Evolutionary conservation across 2,888 invertebrate genomes (phyloP).

Genomic region (Theristus sp.): DNA sequence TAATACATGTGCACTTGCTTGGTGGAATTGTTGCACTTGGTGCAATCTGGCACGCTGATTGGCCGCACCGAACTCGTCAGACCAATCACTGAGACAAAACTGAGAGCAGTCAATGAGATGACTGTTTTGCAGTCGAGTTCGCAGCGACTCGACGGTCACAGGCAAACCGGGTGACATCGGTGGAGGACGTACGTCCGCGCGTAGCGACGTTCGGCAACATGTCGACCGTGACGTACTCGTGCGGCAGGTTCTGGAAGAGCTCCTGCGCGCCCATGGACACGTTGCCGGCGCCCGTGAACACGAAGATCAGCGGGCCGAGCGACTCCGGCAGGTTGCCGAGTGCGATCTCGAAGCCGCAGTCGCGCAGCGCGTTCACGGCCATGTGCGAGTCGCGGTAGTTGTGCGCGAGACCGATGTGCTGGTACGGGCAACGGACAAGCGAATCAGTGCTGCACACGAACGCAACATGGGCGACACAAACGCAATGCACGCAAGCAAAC

Average conservation of each 20-base stretch:
- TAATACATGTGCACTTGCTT: too few species aligned
- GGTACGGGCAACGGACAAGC: too few species aligned
- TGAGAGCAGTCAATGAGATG: too few species aligned
- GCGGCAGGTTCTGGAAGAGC: constrained; percentile 82
- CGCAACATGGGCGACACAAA: too few species aligned
- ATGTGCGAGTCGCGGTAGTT: constrained; percentile 94
- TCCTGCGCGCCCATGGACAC: constrained; percentile 53
- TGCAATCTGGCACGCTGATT: too few species aligned
- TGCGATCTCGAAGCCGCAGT: constrained; percentile 96
- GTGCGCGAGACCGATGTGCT: constrained; percentile 92
- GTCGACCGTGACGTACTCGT: constrained; percentile 89
- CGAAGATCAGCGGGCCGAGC: constrained; percentile 84
- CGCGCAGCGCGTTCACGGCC: constrained; percentile 88
- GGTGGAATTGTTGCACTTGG: too few species aligned
- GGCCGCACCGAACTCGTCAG: too few species aligned
- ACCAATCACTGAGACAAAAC: too few species aligned
- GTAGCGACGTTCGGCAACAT: constrained; percentile 83
- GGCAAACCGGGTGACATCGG: too few species aligned
- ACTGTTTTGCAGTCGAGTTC: too few species aligned
- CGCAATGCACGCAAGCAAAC: not conserved
- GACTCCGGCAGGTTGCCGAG: constrained; percentile 90
- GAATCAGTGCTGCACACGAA: too few species aligned
- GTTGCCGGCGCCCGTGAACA: constrained; percentile 94
- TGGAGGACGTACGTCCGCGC: constrained; percentile 80
- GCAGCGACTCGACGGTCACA: too few species aligned